Conservation (phyloP, 2,113 vertebrate species). For the Barbus barbus region DNA sequence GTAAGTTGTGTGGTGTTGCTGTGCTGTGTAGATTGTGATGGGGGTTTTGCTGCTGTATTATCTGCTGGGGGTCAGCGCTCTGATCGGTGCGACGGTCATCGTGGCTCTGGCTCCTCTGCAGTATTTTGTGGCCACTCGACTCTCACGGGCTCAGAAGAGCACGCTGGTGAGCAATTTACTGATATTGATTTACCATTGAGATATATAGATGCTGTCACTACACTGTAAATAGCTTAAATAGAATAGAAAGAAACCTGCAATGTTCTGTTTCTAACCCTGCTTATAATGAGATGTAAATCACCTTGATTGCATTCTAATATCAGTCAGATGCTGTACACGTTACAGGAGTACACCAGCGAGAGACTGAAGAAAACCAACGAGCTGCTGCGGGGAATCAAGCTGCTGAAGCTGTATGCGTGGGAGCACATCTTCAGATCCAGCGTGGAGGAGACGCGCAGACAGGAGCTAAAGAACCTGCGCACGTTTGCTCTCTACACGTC, state of each 20-base stretch:
- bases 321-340: not conserved
- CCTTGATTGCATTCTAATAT: not conserved
- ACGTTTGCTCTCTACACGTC: slow-evolving; percentile 95
- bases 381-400: slow-evolving; percentile 94
- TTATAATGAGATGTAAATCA: not conserved
- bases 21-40: slow-evolving; percentile 83
- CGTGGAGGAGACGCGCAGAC: slow-evolving; percentile 88
- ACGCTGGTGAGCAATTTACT: slow-evolving; percentile 82
- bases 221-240: not conserved
- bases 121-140: slow-evolving; percentile 97
- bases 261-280: too few relatives aligned
- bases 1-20: not conserved
- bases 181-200: not conserved
- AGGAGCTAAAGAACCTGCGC: slow-evolving; percentile 93
- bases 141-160: slow-evolving; percentile 94
- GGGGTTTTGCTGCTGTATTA: slow-evolving; percentile 95
- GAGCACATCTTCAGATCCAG: slow-evolving; percentile 92
- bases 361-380: slow-evolving; percentile 97
- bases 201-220: not conserved
- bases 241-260: not conserved
- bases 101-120: slow-evolving; percentile 92
- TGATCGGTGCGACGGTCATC: slow-evolving; percentile 95
- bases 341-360: slow-evolving; percentile 93
- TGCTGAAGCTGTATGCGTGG: slow-evolving; percentile 98
- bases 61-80: slow-evolving; percentile 94